These are phyloP conservation scores for Pristionchus entomophagus DNA, from an alignment of 2,888 invertebrate genomes.

Conservation along the genomic window DNA sequence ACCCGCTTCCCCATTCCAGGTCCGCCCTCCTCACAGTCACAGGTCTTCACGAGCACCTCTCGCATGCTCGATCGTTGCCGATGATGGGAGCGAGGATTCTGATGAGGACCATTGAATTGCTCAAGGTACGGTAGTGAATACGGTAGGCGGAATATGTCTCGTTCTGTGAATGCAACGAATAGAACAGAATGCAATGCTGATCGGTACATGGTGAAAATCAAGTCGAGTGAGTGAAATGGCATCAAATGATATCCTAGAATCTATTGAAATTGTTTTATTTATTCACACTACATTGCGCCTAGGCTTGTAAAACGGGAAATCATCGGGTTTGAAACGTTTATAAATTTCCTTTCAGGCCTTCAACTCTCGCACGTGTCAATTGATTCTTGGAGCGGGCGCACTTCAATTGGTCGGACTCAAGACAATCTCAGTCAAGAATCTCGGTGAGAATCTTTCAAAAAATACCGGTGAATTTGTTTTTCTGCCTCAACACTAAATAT, in stretches of 20 bases:
- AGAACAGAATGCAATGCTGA: conserved; percentile 57
- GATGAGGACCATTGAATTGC: conserved; percentile 38
- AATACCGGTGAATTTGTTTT: too few species aligned
- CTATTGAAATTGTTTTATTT: conserved; percentile 75
- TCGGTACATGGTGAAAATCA: conserved; percentile 62
- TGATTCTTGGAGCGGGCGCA: conserved; percentile 96
- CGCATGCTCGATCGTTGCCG: conserved; percentile 86
- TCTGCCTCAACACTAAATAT: background rate
- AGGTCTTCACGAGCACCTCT: conserved; percentile 92
- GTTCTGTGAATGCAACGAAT: background rate
- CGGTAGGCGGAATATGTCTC: background rate
- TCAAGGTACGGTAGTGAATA: conserved; percentile 29
- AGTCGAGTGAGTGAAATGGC: conserved; percentile 72
- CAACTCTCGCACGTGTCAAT: conserved; percentile 83
- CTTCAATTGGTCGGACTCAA: conserved; percentile 89
- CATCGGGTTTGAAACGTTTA: background rate
- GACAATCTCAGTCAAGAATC: conserved; percentile 93
- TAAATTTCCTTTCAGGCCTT: conserved; percentile 50
- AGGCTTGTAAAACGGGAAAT: background rate
- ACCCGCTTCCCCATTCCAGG: conserved; percentile 73
- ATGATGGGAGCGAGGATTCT: background rate
- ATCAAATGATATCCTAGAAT: conserved; percentile 75
- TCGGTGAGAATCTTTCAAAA: conserved; percentile 81
- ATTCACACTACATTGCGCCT: too few species aligned
- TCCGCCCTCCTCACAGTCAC: conserved; percentile 89